Conservation (phyloP, 2,888 invertebrate species). For the Thelaira solivaga region DNA sequence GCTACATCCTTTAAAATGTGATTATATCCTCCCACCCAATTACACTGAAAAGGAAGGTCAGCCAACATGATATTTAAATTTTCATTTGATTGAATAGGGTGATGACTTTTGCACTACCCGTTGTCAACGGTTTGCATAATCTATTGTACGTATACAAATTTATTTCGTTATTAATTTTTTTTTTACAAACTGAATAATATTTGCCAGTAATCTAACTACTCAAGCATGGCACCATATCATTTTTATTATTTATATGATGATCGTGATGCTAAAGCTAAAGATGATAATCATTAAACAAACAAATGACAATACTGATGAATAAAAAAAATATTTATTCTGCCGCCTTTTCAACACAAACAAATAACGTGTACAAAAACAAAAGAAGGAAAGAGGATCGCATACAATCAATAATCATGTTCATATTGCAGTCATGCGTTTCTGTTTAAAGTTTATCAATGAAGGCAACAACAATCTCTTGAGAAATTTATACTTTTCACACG, state of each 20-base stretch:
- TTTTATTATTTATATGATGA: constrained; percentile 3
- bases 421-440: constrained; percentile 69
- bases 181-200: constrained; percentile 4
- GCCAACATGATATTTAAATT: too few relatives aligned
- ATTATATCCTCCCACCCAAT: too few relatives aligned
- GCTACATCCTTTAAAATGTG: too few relatives aligned
- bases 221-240: constrained; percentile 6
- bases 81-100: too few relatives aligned
- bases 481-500: too few relatives aligned
- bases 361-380: constrained; percentile 7
- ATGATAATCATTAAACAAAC: constrained; percentile 3
- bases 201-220: constrained; percentile 21
- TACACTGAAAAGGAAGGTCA: too few relatives aligned
- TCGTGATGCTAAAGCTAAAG: constrained; percentile 10
- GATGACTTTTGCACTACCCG: too few relatives aligned
- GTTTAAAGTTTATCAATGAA: constrained; percentile 17
- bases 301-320: neutral
- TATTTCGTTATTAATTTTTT: neutral
- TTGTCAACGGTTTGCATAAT: too few relatives aligned
- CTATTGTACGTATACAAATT: too few relatives aligned
- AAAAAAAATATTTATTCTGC: constrained; percentile 6
- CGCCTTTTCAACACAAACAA: constrained; percentile 62
- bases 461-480: neutral
- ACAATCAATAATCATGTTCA: constrained; percentile 51
- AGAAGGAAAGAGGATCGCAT: too few relatives aligned